phyloP scores from a whole-genome alignment of 2,113 vertebrate genomes.

The Ceyx cyanopectus region DNA sequence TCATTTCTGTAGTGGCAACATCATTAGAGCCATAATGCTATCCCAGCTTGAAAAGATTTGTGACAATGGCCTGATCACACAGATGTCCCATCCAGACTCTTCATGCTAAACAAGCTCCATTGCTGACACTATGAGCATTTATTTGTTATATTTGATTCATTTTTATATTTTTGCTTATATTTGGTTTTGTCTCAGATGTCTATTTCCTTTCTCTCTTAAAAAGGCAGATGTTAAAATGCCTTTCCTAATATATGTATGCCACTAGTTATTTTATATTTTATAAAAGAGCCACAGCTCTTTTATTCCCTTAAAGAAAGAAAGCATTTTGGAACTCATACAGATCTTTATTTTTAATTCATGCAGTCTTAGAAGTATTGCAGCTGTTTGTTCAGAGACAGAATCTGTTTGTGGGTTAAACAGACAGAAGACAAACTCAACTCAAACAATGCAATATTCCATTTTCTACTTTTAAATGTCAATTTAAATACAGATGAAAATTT shows the following conservation, averaged over 20 bases:
- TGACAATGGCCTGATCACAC: background rate
- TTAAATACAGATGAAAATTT: background rate
- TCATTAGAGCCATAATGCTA: background rate
- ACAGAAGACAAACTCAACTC: background rate
- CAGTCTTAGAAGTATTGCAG: background rate
- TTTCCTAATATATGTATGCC: background rate
- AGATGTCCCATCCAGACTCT: background rate
- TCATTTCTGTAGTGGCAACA: background rate
- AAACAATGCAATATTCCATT: background rate
- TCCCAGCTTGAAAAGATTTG: background rate
- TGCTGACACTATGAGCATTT: background rate
- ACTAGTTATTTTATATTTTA: background rate
- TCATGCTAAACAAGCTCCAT: background rate
- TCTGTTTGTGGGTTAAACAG: background rate
- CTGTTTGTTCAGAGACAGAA: background rate
- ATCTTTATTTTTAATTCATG: background rate
- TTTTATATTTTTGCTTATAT: background rate
- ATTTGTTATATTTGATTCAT: background rate
- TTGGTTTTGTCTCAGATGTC: background rate
- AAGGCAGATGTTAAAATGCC: background rate
- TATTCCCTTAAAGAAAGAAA: background rate
- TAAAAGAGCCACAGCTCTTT: background rate
- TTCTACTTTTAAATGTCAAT: background rate
- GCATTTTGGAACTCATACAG: background rate
- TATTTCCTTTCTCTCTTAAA: background rate